Base-by-base conservation (phyloP, 2,797 vertebrate genomes). In the Champsocephalus esox region DNA sequence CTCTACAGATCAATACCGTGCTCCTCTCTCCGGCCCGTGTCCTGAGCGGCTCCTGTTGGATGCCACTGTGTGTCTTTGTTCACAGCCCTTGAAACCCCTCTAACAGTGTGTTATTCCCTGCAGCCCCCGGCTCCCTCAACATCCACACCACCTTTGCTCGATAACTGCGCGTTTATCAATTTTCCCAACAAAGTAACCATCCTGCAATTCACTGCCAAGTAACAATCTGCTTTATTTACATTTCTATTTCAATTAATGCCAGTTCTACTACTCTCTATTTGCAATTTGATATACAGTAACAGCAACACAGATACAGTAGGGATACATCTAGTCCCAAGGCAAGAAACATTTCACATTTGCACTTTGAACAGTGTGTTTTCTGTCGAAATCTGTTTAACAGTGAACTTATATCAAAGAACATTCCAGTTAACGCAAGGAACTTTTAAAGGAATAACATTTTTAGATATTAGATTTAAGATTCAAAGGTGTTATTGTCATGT, bases 1-100 rank as follows among this genome's bases (percentile, higher is more conserved):
- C 91, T 89, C 79, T 28, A 10, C 70, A 69, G 82, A 93, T 93
- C 92, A 77, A 94, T 94, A 88, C 43, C 0, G 32, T 13, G 80
- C 91, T 78, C 62, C 61, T 81, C 72, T 82, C 87, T 78, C 34
- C 71, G 81, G 79, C 80, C 83, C 12, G 65, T 66, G 81, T 62
- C 80, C 87, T 70, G 82, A 41, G 44, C 83, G 79, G 85, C 88
- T 90, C 82, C 85, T 82, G 69, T 55, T 73, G 48, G 70, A 34
- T 55, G 64, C 41, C 70, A 5, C 54, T 87, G 75, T 78, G 56
- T 75, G 78, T 78, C 65, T 84, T 72, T 43, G 60, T 60, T 83
- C 57, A 17, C 43, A 69, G 79, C 76, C 72, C 73, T 80, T 69
- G 65, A 79, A 85, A 79, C 65, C 58, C 73, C 77, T 90, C 84